A percentile compares a stretch with the other conserved stretches of the same genome.
Conservation (phyloP, 2,113 vertebrate genomes). For the Scartelaos histophorus region DNA sequence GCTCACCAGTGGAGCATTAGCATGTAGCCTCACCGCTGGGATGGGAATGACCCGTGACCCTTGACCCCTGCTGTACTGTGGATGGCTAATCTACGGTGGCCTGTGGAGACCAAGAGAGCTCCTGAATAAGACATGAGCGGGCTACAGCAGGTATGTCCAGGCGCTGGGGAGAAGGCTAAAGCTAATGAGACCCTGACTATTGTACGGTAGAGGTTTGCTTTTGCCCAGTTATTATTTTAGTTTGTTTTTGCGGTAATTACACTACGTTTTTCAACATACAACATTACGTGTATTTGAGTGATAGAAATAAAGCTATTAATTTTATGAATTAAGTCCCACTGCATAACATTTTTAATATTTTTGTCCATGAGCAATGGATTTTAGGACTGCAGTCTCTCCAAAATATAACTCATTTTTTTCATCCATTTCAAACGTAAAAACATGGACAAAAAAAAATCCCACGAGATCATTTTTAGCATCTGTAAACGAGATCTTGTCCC, state of each 20-base stretch:
- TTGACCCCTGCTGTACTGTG: slow-evolving; percentile 41
- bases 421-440: too few relatives aligned
- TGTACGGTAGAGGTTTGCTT: not conserved
- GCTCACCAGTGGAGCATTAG: slow-evolving; percentile 15
- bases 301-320: too few relatives aligned
- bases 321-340: too few relatives aligned
- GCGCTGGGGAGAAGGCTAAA: slow-evolving; percentile 43
- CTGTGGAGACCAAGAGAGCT: slow-evolving; percentile 17
- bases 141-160: slow-evolving; percentile 21
- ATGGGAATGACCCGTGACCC: slow-evolving; percentile 29
- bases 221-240: not conserved
- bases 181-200: slow-evolving; percentile 52
- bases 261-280: too few relatives aligned
- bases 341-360: too few relatives aligned
- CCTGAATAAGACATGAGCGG: slow-evolving; percentile 65
- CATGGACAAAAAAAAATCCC: too few relatives aligned
- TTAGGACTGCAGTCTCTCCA: too few relatives aligned
- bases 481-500: too few relatives aligned
- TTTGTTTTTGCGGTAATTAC: not conserved
- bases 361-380: too few relatives aligned
- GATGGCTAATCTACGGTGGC: slow-evolving; percentile 30
- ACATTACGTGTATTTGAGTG: too few relatives aligned
- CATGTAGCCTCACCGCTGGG: slow-evolving; percentile 10
- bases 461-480: too few relatives aligned
- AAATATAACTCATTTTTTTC: too few relatives aligned